Base-by-base conservation (phyloP, 2,797 vertebrate species). In the Petrocephalus schoutedeni region DNA sequence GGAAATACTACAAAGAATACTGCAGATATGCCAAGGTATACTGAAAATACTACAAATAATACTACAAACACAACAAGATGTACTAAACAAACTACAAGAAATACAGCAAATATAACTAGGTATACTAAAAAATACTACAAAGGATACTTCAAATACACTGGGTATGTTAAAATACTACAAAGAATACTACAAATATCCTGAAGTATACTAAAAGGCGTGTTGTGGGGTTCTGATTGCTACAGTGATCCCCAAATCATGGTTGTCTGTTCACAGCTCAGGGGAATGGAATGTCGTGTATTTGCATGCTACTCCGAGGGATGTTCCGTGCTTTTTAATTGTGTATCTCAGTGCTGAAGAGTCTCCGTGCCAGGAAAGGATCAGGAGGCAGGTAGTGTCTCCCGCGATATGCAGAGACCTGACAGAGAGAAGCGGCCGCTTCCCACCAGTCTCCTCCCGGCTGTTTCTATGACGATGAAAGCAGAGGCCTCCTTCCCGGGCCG, bases 391-490 rank as follows among this genome's bases (percentile, higher is more conserved):
- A 85, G 14, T 77, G 9, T 41, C 36, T 41, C 36, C 36, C 9
- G 36, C 2, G 71, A 45, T 4, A 28, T 45, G 12, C 7, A 45
- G 36, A 23, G 45, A 45, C 12, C 71, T 45, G 36, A 36, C 5
- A 45, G 12, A 10, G 14, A 3, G 28, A 9, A 0, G 14, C 2
- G 10, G 32, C 36, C 32, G 28, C 45, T 77, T 16, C 10, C 14
- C n/a, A 32, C 5, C 21, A 58, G 16, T 85, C 83, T 58, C 54
- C 10, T 28, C 51, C 1, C 19, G 10, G 53, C 28, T 57, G 83
- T 85, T 85, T 85, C 83, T 85, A n/a, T 85, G 83, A 85, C 14
- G 21, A 58, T 85, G 83, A 12, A 28, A 14, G 2, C n/a, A 51
- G 45, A n/a, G 19, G 7, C 16, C 2, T 45, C 36, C 0, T 3